Evolutionary conservation across 2,797 vertebrate genomes (phyloP).

Genomic region (Lithobates sylvaticus): DNA sequence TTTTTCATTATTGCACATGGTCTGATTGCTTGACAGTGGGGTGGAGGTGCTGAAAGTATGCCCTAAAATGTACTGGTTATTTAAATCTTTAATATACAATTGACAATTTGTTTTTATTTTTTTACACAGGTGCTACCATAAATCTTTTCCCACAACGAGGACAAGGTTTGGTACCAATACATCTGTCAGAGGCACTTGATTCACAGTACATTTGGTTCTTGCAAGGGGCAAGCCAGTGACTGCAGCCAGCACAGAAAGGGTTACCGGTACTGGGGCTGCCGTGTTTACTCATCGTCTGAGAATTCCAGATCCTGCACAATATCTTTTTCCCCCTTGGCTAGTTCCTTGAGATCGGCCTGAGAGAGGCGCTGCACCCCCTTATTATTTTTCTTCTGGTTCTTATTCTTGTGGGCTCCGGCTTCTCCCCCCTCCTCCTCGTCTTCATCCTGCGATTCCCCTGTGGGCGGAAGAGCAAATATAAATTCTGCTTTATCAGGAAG

Average conservation of each 20-base stretch:
- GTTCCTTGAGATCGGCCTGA: slow-evolving; percentile 79
- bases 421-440: background rate
- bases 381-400: slow-evolving; percentile 49
- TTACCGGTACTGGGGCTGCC: slow-evolving; percentile 4
- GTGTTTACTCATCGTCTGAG: slow-evolving; percentile 85
- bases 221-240: background rate
- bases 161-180: background rate
- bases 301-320: slow-evolving; percentile 89
- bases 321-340: slow-evolving; percentile 88
- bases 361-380: slow-evolving; percentile 66
- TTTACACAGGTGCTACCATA: background rate
- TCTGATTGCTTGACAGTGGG: background rate
- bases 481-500: slow-evolving; percentile 63
- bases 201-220: background rate
- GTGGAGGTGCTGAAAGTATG: background rate
- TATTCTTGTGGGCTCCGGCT: slow-evolving; percentile 5
- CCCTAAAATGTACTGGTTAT: no score
- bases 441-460: slow-evolving; percentile 63
- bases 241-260: slow-evolving; percentile 21
- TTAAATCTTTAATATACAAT: no score
- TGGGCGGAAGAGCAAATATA: slow-evolving; percentile 62
- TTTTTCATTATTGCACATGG: background rate
- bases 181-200: background rate
- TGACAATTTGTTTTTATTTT: background rate
- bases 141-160: background rate